phyloP scores from a whole-genome alignment of 2,113 vertebrate genomes.

The Misgurnus mizolepis region DNA sequence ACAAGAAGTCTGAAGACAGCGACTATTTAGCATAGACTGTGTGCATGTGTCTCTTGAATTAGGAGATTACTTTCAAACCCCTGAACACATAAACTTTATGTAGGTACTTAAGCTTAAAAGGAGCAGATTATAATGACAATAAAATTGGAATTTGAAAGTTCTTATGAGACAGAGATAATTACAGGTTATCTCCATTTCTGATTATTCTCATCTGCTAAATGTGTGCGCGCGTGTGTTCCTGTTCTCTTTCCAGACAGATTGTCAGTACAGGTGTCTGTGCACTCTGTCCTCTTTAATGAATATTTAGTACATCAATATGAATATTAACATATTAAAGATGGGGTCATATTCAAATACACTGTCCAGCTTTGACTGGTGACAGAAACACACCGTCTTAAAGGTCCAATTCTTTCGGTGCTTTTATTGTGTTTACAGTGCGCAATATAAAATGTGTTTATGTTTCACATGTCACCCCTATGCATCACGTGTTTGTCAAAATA shows the following conservation, averaged over 20 bases:
- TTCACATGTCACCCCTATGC: too few relatives aligned
- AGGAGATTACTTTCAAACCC: constrained; percentile 1
- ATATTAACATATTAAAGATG: constrained; percentile 39
- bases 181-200: too few relatives aligned
- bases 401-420: neutral
- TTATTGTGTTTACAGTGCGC: neutral
- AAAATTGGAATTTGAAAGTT: too few relatives aligned
- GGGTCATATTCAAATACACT: constrained; percentile 25
- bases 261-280: constrained; percentile 39
- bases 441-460: too few relatives aligned
- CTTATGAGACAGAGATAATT: too few relatives aligned
- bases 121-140: too few relatives aligned
- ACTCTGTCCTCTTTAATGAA: constrained; percentile 22
- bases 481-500: too few relatives aligned
- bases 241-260: constrained; percentile 39
- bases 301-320: constrained; percentile 41
- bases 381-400: constrained; percentile 13
- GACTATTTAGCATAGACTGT: too few relatives aligned
- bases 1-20: too few relatives aligned
- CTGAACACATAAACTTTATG: constrained; percentile 18
- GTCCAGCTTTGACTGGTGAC: constrained; percentile 24
- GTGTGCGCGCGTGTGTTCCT: constrained; percentile 23
- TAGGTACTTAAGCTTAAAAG: neutral
- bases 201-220: neutral
- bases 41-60: neutral